Base-by-base conservation (phyloP, 2,797 vertebrate species). In the Helarctos malayanus region DNA sequence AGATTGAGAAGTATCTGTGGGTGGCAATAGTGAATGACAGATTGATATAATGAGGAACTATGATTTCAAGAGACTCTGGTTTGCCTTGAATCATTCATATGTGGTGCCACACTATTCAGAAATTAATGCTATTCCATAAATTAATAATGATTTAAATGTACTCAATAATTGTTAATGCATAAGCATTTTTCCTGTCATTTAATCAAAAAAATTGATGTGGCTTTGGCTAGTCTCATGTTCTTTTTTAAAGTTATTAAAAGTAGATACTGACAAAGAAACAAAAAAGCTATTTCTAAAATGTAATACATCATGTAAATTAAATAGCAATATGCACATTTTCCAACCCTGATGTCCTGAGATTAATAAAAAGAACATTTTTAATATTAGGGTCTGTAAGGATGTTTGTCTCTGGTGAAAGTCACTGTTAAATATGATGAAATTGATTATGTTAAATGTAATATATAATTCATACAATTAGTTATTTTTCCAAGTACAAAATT, bases 81-180 rank as follows among this genome's bases (percentile, higher is more conserved):
- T 89, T 54, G 71, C 86, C 93, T 95, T 98, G 97, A 98, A 97
- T 98, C 96, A 98, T 97, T 97, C 95, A 97, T 98, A 91, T 94
- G 91, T 91, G 59, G 56, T 10, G 76, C 91, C 94, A 94, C 96
- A 97, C 98, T 97, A 98, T 98, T 98, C 96, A 98, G 96, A 97
- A 98, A 98, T 97, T 98, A 98, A 98, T 98, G 97, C 86, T 98
- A 97, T 90, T 89, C 79, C 89, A 98, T 98, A 98, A 98, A 98
- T 98, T 96, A 98, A 95, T 98, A 98, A 98, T 98, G 98, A 97
- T 98, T 98, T 98, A 98, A 98, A 98, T 98, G 97, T 97, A 97
- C 97, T 98, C 93, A 98, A 97, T 98, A 96, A 97, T 87, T 96
- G 84, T 97, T 98, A 98, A 97, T 97, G 97, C 91, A 95, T 83